Evolutionary conservation across 2,797 vertebrate species (phyloP), one percentile per base, ranked within the genome.

Genomic region (Chelidonichthys spinosus): DNA sequence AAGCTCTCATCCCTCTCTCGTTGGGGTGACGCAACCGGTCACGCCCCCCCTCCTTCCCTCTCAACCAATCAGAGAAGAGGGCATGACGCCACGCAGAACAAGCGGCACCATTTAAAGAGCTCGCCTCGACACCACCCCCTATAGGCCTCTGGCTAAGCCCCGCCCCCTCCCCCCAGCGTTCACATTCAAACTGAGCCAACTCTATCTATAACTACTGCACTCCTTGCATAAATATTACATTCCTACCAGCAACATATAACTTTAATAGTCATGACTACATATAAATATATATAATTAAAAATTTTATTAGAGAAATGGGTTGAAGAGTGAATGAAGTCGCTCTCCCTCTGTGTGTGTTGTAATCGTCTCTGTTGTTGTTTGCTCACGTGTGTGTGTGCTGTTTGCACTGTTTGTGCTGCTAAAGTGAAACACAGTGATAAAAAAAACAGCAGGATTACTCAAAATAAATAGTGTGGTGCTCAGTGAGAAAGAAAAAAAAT

Each of bases 51-150:
- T 25, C 25, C 63, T n/a, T 4, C 0, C 42, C 73, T 36, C 32
- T 66, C 70, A 60, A 25, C 93, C 91, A 92, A 92, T 93, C 82
- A 76, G 13, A 69, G 66, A 5, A 47, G 67, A 71, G 73, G 35
- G 4, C 14, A 32, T 6, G 61, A 11, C 36, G 46, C 72, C 61
- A 43, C 60, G 60, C 73, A 2, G 25, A 25, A 33, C 7, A 36
- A 80, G 89, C 87, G 90, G 84, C 65, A 86, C 13, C 17, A 13
- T 90, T 92, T 87, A 87, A 90, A 91, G 85, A 60, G 79, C 72
- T 56, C 68, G 4, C 25, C 25, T 25, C 2, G 25, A 25, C 1
- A 2, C 25, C 25, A 25, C 25, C 25, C 25, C 25, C 25, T 1
- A 25, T 25, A 25, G 25, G 2, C 25, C 25, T 25, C 25, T 25